A percentile compares a stretch with the other conserved stretches of the same genome.
phyloP scores from a whole-genome alignment of 2,888 invertebrate genomes.

The Macroteleia sp. region DNA sequence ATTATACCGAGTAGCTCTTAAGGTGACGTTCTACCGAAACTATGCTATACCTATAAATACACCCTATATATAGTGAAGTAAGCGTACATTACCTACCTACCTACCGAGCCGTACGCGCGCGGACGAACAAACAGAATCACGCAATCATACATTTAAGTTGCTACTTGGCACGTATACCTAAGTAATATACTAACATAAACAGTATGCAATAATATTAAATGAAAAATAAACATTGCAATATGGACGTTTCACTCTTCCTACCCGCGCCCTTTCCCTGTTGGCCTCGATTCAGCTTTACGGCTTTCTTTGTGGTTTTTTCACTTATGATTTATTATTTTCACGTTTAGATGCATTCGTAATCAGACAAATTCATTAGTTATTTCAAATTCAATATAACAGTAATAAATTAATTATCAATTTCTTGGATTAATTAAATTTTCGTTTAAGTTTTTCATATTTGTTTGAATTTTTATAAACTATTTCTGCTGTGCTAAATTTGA shows the following conservation, averaged over 20 bases:
- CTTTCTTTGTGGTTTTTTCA: constrained; percentile 18
- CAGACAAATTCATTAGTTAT: no score
- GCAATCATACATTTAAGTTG: constrained; percentile 84
- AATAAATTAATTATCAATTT: no score
- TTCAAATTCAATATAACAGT: no score
- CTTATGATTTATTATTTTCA: constrained; percentile 12
- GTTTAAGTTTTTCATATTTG: no score
- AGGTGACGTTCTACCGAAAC: constrained; percentile 82
- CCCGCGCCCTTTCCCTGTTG: constrained; percentile 24
- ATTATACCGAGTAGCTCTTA: constrained; percentile 82
- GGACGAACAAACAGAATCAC: constrained; percentile 83
- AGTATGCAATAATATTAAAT: constrained; percentile 84
- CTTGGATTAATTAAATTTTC: no score
- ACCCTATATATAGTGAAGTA: constrained; percentile 82
- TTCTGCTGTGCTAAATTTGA: no score
- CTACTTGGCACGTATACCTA: constrained; percentile 84
- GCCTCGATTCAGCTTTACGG: constrained; percentile 21
- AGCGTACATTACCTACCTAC: constrained; percentile 79
- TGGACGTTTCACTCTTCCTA: constrained; percentile 51
- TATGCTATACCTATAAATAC: constrained; percentile 83
- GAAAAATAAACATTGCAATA: constrained; percentile 77
- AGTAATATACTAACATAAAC: constrained; percentile 84
- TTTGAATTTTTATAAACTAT: no score
- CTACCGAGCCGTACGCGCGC: constrained; percentile 73
- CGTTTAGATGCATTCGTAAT: no score